phyloP scores from a whole-genome alignment of 1,140 invertebrate species.

The Nebria ingens region DNA sequence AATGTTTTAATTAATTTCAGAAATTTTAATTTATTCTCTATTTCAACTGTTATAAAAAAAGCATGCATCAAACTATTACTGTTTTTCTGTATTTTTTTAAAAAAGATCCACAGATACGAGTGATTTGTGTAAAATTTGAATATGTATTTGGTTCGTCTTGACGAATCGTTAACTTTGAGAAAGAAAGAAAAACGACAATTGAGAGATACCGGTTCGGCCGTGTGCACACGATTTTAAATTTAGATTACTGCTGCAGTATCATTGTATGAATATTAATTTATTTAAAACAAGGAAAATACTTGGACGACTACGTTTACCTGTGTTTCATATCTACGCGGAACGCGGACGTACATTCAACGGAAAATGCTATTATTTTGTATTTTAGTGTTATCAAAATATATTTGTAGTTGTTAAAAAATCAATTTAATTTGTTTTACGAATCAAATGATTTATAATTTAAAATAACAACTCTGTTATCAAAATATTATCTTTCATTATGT shows the following conservation, averaged over 20 bases:
- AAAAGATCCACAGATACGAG: too few relatives aligned
- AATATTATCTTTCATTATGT: too few relatives aligned
- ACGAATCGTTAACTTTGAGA: not conserved
- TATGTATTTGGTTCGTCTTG: not conserved
- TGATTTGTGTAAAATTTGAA: not conserved
- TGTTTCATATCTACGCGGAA: not conserved
- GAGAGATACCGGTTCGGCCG: not conserved
- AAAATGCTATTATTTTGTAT: too few relatives aligned
- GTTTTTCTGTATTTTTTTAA: too few relatives aligned
- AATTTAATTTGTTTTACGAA: not conserved
- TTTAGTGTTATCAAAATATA: not conserved
- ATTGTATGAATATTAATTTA: conserved; percentile 10
- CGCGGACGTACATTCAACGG: too few relatives aligned
- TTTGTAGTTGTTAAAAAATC: too few relatives aligned
- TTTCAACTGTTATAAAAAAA: too few relatives aligned
- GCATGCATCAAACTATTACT: too few relatives aligned
- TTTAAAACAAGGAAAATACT: conserved; percentile 1
- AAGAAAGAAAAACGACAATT: not conserved
- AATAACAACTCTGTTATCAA: not conserved
- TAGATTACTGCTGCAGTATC: conserved; percentile 9
- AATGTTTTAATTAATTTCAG: too few relatives aligned
- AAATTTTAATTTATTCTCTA: too few relatives aligned
- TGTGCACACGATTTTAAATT: conserved; percentile 6
- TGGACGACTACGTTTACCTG: not conserved
- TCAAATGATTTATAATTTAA: not conserved